Conservation (phyloP, 2,113 vertebrate species). For the Nesogale talazaci region DNA sequence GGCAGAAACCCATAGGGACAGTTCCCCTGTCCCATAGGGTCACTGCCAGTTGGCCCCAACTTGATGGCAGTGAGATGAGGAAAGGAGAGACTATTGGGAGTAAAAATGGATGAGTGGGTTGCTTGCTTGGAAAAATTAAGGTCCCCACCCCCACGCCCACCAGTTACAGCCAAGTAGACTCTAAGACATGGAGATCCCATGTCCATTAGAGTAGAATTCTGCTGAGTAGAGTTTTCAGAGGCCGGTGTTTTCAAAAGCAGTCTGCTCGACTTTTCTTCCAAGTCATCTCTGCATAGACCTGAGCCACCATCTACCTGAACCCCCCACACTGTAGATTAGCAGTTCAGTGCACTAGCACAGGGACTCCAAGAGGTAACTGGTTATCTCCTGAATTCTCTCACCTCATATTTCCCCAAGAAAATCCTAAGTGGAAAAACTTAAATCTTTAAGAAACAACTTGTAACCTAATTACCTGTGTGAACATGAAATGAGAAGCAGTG, state of each 20-base stretch:
- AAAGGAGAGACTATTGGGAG: too few species aligned
- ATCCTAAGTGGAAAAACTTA: background rate
- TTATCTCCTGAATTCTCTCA: background rate
- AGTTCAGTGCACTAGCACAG: background rate
- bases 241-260: background rate
- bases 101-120: background rate
- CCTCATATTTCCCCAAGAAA: background rate
- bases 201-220: background rate
- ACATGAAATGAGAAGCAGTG: slow-evolving; percentile 28
- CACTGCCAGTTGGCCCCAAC: too few species aligned
- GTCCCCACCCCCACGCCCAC: background rate
- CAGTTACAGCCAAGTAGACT: background rate
- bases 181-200: background rate
- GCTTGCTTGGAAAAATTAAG: background rate
- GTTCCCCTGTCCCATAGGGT: too few species aligned
- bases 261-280: background rate
- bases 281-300: background rate
- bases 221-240: background rate
- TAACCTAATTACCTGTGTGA: background rate
- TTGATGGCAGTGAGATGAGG: too few species aligned
- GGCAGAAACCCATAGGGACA: too few species aligned
- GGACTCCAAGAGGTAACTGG: background rate
- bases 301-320: background rate
- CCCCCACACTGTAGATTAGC: background rate
- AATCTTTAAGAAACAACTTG: slow-evolving; percentile 16